Conservation (phyloP, 2,113 vertebrate genomes). For the Choloepus hoffmanni region DNA sequence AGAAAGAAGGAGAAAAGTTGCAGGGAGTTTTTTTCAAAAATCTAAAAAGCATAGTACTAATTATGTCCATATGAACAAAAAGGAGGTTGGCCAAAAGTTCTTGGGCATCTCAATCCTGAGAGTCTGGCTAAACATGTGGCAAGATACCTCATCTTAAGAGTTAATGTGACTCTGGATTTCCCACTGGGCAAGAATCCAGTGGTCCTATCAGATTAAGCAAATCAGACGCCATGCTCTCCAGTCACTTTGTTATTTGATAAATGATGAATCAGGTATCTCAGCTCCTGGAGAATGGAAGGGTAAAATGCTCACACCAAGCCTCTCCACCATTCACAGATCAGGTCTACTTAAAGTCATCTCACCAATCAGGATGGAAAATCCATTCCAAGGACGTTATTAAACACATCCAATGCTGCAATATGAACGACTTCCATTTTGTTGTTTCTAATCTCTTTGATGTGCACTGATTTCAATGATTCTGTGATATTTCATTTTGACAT, state of each 20-base stretch:
- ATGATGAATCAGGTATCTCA: not conserved
- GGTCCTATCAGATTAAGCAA: constrained; percentile 44
- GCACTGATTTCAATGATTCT: not conserved
- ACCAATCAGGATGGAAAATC: not conserved
- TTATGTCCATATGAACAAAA: not conserved
- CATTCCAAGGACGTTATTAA: not conserved
- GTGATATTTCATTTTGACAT: constrained; percentile 1
- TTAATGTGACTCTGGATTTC: constrained; percentile 33
- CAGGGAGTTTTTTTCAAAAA: not conserved
- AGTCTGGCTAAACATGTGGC: not conserved
- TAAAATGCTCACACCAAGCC: not conserved
- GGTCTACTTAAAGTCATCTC: not conserved
- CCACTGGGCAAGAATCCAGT: constrained; percentile 15
- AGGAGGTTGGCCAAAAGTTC: constrained; percentile 8
- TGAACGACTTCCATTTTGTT: not conserved
- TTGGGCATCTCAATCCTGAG: not conserved
- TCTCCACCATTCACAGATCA: not conserved
- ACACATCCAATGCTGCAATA: not conserved
- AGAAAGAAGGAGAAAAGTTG: not conserved
- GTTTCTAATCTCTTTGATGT: not conserved
- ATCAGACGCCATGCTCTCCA: not conserved
- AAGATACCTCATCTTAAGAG: not conserved
- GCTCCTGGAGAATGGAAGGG: not conserved
- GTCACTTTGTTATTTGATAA: not conserved
- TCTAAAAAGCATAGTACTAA: not conserved